Conservation (phyloP, 2,888 invertebrate species). For the Pandemis cinnamomeana region DNA sequence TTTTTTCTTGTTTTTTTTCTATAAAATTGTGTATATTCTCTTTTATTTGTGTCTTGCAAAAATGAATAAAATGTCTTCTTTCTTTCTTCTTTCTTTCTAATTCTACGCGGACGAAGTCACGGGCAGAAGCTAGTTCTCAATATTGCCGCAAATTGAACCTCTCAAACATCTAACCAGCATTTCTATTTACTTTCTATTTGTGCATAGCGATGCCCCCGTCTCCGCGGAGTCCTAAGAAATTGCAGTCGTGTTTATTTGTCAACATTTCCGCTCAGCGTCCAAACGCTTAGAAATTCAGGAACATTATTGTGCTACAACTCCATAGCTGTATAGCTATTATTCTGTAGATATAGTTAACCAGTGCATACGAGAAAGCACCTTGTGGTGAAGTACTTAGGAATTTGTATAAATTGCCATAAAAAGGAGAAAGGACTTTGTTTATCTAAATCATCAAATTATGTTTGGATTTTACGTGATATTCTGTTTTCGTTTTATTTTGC, state of each 20-base stretch:
- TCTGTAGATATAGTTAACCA: background rate
- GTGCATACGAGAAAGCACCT: background rate
- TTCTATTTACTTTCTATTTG: background rate
- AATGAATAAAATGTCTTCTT: too few species aligned
- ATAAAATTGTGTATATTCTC: too few species aligned
- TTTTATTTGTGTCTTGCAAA: too few species aligned
- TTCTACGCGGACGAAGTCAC: too few species aligned
- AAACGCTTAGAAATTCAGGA: constrained; percentile 6
- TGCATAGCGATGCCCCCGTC: background rate
- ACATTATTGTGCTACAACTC: constrained; percentile 1
- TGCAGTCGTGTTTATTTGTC: constrained; percentile 12
- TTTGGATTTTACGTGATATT: background rate
- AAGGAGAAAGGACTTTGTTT: background rate
- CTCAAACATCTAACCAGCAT: background rate
- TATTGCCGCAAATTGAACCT: too few species aligned
- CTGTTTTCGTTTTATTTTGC: background rate
- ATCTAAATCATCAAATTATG: background rate
- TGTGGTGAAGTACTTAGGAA: background rate
- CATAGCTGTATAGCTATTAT: background rate
- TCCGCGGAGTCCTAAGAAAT: constrained; percentile 9
- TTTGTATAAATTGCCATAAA: background rate
- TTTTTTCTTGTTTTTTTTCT: too few species aligned
- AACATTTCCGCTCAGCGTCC: constrained; percentile 4
- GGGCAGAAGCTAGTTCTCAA: too few species aligned
- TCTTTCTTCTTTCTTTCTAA: too few species aligned